These are phyloP conservation scores for Chloroceryle inda DNA, from an alignment of 2,797 vertebrate genomes.

Conservation along the genomic window DNA sequence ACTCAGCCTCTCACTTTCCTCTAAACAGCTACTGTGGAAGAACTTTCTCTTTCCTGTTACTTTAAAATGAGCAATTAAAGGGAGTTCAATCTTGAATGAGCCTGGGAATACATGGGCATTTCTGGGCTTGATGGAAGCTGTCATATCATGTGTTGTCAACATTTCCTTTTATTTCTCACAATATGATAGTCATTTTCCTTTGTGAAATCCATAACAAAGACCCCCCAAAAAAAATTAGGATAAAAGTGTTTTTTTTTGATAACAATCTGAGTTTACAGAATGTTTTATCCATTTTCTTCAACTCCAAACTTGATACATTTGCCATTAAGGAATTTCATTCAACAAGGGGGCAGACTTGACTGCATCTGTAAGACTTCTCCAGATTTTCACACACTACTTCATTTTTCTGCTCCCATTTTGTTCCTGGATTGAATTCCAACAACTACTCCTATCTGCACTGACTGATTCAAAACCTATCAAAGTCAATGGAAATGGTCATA, in stretches of 20 bases:
- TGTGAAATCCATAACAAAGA: not conserved
- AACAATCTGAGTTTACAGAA: not conserved
- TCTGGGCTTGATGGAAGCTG: not conserved
- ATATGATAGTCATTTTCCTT: not conserved
- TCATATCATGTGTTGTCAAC: not conserved
- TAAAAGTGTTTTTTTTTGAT: not conserved
- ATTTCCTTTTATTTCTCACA: not conserved
- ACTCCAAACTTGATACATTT: not conserved
- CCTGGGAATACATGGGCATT: not conserved
- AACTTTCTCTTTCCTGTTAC: constrained; percentile 63
- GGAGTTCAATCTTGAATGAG: constrained; percentile 27
- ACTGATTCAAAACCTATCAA: constrained; percentile 27
- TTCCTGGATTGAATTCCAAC: not conserved
- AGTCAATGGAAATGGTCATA: constrained; percentile 17
- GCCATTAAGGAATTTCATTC: not conserved
- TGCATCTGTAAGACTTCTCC: not conserved
- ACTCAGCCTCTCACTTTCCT: constrained; percentile 60
- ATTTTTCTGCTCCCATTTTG: not conserved
- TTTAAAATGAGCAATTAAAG: constrained; percentile 72
- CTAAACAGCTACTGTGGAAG: constrained; percentile 66
- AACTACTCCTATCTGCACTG: not conserved
- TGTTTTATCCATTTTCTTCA: not conserved
- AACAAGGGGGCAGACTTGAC: not conserved
- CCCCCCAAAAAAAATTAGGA: not conserved
- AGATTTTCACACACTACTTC: not conserved